A percentile compares a stretch with the other conserved stretches of the same genome.
Evolutionary conservation across 1,140 invertebrate genomes (phyloP).

Genomic region (Heliothis subflexa): DNA sequence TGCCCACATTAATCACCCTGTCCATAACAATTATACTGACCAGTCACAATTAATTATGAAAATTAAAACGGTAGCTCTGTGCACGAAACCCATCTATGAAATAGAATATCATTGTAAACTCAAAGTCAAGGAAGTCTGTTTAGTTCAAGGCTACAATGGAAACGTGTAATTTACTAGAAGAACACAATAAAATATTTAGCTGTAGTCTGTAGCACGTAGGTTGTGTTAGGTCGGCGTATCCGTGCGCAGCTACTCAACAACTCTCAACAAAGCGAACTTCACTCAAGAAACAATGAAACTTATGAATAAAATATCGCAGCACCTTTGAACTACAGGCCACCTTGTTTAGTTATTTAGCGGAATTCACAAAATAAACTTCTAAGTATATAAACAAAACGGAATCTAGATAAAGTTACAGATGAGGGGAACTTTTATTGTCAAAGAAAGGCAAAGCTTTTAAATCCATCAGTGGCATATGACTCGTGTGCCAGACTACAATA

Average conservation of each 20-base stretch:
- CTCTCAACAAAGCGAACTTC: slow-evolving; percentile 43
- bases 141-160: slow-evolving; percentile 23
- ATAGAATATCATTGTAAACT: not conserved
- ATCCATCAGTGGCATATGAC: slow-evolving; percentile 41
- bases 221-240: slow-evolving; percentile 22
- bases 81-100: slow-evolving; percentile 16
- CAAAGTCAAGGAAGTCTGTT: slow-evolving; percentile 12
- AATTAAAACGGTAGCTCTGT: not conserved
- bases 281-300: slow-evolving; percentile 43
- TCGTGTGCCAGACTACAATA: slow-evolving; percentile 31
- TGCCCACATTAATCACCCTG: too few species aligned
- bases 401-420: slow-evolving; percentile 12
- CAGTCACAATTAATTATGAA: not conserved
- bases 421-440: not conserved
- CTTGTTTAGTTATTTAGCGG: slow-evolving; percentile 33
- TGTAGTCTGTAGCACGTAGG: not conserved
- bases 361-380: slow-evolving; percentile 1
- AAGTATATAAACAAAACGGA: slow-evolving; percentile 17
- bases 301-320: slow-evolving; percentile 49
- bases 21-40: too few species aligned
- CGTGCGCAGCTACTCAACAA: slow-evolving; percentile 13
- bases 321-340: slow-evolving; percentile 29
- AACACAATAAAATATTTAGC: slow-evolving; percentile 38
- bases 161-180: slow-evolving; percentile 15
- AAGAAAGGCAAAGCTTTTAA: slow-evolving; percentile 28